A percentile compares a stretch with the other conserved stretches of the same genome.
These are phyloP conservation scores for Medauroidea extradentata DNA, from an alignment of 1,140 invertebrate genomes.

Conservation along the genomic window DNA sequence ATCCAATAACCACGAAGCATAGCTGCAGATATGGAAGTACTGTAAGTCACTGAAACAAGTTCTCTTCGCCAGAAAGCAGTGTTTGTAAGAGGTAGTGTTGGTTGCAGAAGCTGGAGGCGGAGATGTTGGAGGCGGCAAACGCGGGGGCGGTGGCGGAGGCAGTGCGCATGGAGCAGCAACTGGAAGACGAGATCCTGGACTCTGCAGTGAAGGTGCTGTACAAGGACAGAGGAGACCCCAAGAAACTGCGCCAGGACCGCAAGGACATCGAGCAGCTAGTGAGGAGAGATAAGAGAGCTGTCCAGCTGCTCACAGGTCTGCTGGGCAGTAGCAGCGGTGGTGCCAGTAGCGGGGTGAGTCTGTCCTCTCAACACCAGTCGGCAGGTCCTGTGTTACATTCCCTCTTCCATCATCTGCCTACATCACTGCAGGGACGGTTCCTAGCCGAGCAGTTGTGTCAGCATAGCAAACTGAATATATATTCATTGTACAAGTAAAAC, in stretches of 20 bases:
- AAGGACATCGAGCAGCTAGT: slow-evolving; percentile 13
- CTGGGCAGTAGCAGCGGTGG: slow-evolving; percentile 24
- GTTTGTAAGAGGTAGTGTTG: too few species aligned
- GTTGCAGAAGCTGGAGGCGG: slow-evolving; percentile 23
- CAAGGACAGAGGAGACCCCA: slow-evolving; percentile 4
- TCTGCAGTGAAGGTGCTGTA: slow-evolving; percentile 15
- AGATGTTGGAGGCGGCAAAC: slow-evolving; percentile 17
- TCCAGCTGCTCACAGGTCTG: slow-evolving; percentile 19
- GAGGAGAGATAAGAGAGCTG: slow-evolving; percentile 26
- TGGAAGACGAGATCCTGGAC: slow-evolving; percentile 24
- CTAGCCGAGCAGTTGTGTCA: too few species aligned
- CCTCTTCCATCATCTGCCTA: too few species aligned
- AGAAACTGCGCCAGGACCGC: slow-evolving; percentile 4
- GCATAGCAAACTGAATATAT: too few species aligned
- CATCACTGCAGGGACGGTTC: too few species aligned
- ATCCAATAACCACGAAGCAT: too few species aligned
- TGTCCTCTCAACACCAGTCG: background rate
- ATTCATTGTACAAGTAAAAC: too few species aligned
- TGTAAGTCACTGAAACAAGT: too few species aligned
- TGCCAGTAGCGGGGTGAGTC: background rate
- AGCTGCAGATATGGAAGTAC: too few species aligned
- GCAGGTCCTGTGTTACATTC: background rate
- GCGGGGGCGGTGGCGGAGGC: slow-evolving; percentile 16
- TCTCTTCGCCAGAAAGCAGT: too few species aligned
- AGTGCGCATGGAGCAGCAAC: slow-evolving; percentile 19